Evolutionary conservation across 30 jellyfish, hydroid and myxozoan genomes (phyloP).

Genomic region (Hydractinia echinata): DNA sequence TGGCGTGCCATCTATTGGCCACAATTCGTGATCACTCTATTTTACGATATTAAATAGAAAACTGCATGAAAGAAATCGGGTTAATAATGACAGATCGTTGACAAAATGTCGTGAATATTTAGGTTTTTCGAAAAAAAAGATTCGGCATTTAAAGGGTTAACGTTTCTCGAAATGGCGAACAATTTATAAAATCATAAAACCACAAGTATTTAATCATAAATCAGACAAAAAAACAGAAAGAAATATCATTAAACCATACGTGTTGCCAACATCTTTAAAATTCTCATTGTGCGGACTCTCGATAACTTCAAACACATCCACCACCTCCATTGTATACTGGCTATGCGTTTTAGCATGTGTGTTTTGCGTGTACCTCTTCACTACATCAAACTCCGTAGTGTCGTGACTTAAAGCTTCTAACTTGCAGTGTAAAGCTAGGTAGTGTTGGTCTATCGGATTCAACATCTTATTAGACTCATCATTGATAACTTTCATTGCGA

Average conservation of each 20-base stretch:
- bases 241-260: slow-evolving; percentile 19
- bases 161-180: too few relatives aligned
- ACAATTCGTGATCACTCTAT: too few relatives aligned
- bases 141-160: neutral
- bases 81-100: neutral
- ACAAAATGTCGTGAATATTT: too few relatives aligned
- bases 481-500: slow-evolving; percentile 80
- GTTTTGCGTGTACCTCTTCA: slow-evolving; percentile 69
- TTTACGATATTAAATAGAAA: too few relatives aligned
- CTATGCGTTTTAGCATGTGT: slow-evolving; percentile 90
- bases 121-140: too few relatives aligned
- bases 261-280: slow-evolving; percentile 76
- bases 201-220: neutral
- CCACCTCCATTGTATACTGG: slow-evolving; percentile 80
- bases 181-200: neutral
- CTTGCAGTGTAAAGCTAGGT: slow-evolving; percentile 66
- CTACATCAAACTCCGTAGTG: slow-evolving; percentile 50
- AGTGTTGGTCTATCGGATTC: slow-evolving; percentile 86
- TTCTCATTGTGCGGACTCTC: slow-evolving; percentile 26
- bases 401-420: slow-evolving; percentile 53
- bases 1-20: too few relatives aligned
- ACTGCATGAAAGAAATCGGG: neutral
- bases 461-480: slow-evolving; percentile 44
- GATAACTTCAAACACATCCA: slow-evolving; percentile 48
- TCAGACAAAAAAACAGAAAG: neutral